A percentile compares a stretch with the other conserved stretches of the same genome.
These are phyloP conservation scores for Habrosyne pyritoides DNA, from an alignment of 2,888 invertebrate species.

Conservation along the genomic window DNA sequence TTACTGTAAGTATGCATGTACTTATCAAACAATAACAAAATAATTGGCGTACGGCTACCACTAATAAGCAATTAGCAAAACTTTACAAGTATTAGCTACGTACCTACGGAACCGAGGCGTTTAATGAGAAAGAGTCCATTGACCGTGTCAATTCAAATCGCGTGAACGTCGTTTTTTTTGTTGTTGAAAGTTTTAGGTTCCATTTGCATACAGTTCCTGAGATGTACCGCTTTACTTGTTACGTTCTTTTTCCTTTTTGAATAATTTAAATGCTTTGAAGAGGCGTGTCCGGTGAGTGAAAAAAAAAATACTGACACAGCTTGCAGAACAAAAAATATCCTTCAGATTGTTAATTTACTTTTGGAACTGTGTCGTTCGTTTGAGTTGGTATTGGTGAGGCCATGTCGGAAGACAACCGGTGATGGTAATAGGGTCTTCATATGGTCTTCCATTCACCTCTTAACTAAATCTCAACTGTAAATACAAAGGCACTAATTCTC, in stretches of 20 bases:
- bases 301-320: neutral
- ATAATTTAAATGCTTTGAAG: constrained; percentile 8
- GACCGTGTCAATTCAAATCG: neutral
- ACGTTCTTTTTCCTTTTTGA: constrained; percentile 19
- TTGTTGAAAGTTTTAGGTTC: constrained; percentile 11
- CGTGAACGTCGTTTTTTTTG: neutral
- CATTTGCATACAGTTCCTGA: constrained; percentile 21
- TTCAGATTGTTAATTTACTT: no score
- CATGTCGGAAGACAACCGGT: no score
- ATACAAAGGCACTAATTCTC: no score
- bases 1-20: neutral
- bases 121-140: neutral
- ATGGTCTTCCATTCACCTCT: no score
- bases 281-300: neutral
- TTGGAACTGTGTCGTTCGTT: no score
- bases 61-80: neutral
- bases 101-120: neutral
- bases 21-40: constrained; percentile 1
- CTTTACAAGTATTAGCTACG: neutral
- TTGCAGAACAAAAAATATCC: neutral
- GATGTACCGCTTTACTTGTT: constrained; percentile 7
- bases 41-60: neutral
- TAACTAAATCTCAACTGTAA: no score
- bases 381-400: no score
- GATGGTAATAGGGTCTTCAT: no score